A percentile compares a stretch with the other conserved stretches of the same genome.
Conservation (phyloP, 2,888 invertebrate genomes). For the Pedicia rivosa region DNA sequence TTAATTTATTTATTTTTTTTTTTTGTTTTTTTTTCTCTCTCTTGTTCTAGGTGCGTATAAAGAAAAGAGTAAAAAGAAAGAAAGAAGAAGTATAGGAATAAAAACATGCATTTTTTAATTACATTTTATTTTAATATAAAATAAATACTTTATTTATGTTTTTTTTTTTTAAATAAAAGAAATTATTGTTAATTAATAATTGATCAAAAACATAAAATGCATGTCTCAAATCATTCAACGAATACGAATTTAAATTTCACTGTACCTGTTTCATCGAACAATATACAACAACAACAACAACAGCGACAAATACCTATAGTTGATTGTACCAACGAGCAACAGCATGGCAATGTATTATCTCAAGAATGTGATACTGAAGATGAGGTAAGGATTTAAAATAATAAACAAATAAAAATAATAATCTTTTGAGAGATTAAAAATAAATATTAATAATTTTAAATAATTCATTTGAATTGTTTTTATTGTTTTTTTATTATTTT, state of each 20-base stretch:
- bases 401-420: background rate
- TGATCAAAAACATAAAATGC: conserved; percentile 11
- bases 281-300: conserved; percentile 7
- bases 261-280: conserved; percentile 13
- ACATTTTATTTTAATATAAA: background rate
- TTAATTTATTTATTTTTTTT: too few species aligned
- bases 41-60: too few species aligned
- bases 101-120: background rate
- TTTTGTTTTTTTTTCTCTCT: too few species aligned
- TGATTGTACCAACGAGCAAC: conserved; percentile 11
- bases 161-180: background rate
- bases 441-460: background rate
- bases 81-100: too few species aligned
- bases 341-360: conserved; percentile 10
- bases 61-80: too few species aligned
- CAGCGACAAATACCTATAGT: conserved; percentile 6
- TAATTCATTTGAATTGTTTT: background rate
- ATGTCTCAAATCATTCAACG: conserved; percentile 14
- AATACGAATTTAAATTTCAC: conserved; percentile 15
- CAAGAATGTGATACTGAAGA: conserved; percentile 18
- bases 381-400: conserved; percentile 14
- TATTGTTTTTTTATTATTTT: conserved; percentile 3
- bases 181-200: background rate
- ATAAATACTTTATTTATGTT: background rate
- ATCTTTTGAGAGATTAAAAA: background rate